phyloP scores from a whole-genome alignment of 2,797 vertebrate genomes.

The Takifugu rubripes region DNA sequence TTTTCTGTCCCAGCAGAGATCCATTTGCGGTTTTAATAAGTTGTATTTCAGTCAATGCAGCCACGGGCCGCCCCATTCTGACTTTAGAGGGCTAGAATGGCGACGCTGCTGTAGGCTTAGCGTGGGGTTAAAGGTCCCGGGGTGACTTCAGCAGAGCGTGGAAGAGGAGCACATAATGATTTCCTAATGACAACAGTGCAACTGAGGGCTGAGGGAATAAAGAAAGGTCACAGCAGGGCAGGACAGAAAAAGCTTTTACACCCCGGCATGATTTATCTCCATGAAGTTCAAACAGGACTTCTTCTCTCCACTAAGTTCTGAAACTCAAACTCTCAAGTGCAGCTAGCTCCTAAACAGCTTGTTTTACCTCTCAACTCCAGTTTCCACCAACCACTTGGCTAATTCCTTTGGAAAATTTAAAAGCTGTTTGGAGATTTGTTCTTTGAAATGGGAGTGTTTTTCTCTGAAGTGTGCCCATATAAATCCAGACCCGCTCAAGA shows the following conservation, averaged over 20 bases:
- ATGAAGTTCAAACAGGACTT: background rate
- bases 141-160: conserved; percentile 31
- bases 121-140: conserved; percentile 22
- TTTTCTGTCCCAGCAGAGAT: background rate
- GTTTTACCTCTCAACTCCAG: background rate
- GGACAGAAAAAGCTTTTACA: conserved; percentile 1
- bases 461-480: conserved; percentile 31
- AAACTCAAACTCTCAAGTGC: background rate
- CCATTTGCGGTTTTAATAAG: background rate
- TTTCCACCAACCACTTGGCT: no score
- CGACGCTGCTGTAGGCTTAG: conserved; percentile 28
- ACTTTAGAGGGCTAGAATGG: background rate
- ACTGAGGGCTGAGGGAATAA: conserved; percentile 10
- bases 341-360: background rate
- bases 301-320: background rate
- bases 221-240: conserved; percentile 8
- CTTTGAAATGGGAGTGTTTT: conserved; percentile 19
- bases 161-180: conserved; percentile 37
- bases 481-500: conserved; percentile 28
- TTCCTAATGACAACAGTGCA: conserved; percentile 43
- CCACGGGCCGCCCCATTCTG: no score
- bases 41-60: background rate
- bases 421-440: conserved; percentile 7
- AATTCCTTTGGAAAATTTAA: conserved; percentile 1
- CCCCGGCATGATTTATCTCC: background rate